Evolutionary conservation across 2,888 invertebrate genomes (phyloP), one percentile per base, ranked within the genome.

Genomic region (Synanthedon tipuliformis): DNA sequence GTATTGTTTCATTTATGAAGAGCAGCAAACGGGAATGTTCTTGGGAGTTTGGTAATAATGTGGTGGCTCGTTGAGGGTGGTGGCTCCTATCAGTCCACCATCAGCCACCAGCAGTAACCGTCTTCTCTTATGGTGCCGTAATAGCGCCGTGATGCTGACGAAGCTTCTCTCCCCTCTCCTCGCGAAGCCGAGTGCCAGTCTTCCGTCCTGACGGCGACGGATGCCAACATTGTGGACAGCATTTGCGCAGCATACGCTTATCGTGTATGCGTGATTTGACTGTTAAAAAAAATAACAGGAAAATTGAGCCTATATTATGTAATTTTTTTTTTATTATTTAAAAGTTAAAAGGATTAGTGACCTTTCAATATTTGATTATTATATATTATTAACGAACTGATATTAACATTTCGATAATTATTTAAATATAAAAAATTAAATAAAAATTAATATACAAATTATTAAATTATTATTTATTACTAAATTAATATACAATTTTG

Each of bases 201-300:
- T 75, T 15, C 87, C 86, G 68, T 90, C 90, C 1, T 79, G 66
- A 7, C 89, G 77, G 10, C 89, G 77, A 0, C 89, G 71, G n/a
- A 90, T 84, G 40, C 89, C 88, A 18, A 90, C 84, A 68, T 90
- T 90, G 71, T 89, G 90, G 23, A 90, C 87, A 50, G 80, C 76
- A 51, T 70, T 72, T 41, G 86, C 71, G 61, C 90, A 90, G 0
- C 88, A 73, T 11, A 90, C 82, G 34, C 88, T 89, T 41, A 90
- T 67, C 0, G 89, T 90, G 63, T 89, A 90, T 0, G 81, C 83
- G 65, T 88, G 88, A 61, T 74, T 78, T 4, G 79, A 63, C 87
- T 88, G 78, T 0, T 15, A 23, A 34, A 34, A 10, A 8, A 27
- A 18, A 16, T 2, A 16, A 23, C 23, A 23, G 5, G 1, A 23